phyloP scores from a whole-genome alignment of 2,888 invertebrate genomes.

The Drosophila anomelani region DNA sequence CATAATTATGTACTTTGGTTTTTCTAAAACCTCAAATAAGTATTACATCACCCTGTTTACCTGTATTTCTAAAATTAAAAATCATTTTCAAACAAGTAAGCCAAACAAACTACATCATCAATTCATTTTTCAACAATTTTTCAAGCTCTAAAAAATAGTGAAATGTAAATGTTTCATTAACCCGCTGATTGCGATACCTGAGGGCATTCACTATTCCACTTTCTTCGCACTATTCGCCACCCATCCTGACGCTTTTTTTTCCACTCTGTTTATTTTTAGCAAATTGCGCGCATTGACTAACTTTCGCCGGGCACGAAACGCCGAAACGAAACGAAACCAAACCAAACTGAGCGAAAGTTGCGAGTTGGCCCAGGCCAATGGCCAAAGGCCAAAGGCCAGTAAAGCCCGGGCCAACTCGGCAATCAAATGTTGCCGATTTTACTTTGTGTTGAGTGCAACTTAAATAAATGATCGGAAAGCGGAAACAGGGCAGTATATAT shows the following conservation, averaged over 20 bases:
- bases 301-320: constrained; percentile 55
- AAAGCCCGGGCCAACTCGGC: constrained; percentile 13
- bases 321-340: constrained; percentile 21
- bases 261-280: constrained; percentile 51
- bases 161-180: constrained; percentile 6
- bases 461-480: constrained; percentile 55
- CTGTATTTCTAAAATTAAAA: not conserved
- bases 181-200: constrained; percentile 17
- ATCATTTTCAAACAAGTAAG: not conserved
- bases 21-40: not conserved
- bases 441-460: constrained; percentile 60
- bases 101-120: not conserved
- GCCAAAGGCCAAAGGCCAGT: constrained; percentile 24
- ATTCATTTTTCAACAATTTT: not conserved
- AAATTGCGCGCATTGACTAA: constrained; percentile 60
- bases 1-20: too few relatives aligned
- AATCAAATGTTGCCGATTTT: constrained; percentile 57
- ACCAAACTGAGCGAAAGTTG: constrained; percentile 15
- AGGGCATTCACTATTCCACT: constrained; percentile 26
- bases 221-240: constrained; percentile 11
- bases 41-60: not conserved
- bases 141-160: not conserved
- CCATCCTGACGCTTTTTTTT: constrained; percentile 32
- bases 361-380: constrained; percentile 1
- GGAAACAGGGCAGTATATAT: constrained; percentile 28